Evolutionary conservation across 2,888 invertebrate genomes (phyloP).

Genomic region (Mimachlamys varia): DNA sequence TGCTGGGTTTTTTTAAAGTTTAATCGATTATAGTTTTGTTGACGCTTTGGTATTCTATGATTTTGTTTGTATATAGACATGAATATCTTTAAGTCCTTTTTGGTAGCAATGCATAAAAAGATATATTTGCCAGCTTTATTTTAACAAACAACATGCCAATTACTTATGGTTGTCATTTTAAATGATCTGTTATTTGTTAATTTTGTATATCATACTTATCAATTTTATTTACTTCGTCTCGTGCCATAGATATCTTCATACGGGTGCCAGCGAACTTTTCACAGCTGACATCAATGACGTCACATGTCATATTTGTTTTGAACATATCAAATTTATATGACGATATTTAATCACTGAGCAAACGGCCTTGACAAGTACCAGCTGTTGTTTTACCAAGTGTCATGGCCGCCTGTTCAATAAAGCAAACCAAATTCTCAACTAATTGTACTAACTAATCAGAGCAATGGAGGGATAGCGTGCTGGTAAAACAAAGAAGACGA

Average conservation of each 20-base stretch:
- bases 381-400: neutral
- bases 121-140: too few species aligned
- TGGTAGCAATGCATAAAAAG: too few species aligned
- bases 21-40: too few species aligned
- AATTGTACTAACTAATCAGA: neutral
- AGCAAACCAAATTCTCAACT: neutral
- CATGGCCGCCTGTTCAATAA: neutral
- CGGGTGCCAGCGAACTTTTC: neutral
- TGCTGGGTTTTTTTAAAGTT: too few species aligned
- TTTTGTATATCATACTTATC: neutral
- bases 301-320: slow-evolving; percentile 22
- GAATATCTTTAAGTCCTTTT: too few species aligned
- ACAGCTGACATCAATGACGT: slow-evolving; percentile 29
- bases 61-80: too few species aligned
- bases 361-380: neutral
- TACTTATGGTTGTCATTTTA: neutral
- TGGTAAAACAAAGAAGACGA: neutral
- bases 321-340: slow-evolving; percentile 21
- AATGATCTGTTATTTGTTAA: neutral
- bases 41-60: too few species aligned
- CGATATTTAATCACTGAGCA: neutral
- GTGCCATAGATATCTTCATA: neutral
- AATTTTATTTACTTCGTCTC: neutral
- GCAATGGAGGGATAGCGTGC: neutral
- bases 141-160: neutral